A percentile compares a stretch with the other conserved stretches of the same genome.
These are phyloP conservation scores for Tor tambroides DNA, from an alignment of 2,113 vertebrate species.

Conservation along the genomic window DNA sequence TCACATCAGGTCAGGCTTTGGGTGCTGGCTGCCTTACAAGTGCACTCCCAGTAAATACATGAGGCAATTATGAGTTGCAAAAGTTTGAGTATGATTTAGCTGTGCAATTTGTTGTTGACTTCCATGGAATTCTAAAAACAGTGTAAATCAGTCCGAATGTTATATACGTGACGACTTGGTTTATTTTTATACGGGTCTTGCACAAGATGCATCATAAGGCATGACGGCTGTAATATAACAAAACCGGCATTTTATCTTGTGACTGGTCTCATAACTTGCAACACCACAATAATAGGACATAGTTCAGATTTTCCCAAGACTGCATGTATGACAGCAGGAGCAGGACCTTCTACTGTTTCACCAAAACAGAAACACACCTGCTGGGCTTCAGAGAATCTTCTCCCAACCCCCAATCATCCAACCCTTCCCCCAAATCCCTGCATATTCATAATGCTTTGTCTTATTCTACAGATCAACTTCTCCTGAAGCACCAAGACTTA, in stretches of 20 bases:
- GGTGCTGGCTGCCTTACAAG: conserved; percentile 1
- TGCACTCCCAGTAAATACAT: conserved; percentile 1
- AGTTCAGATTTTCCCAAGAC: conserved; percentile 28
- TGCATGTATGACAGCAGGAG: conserved; percentile 43
- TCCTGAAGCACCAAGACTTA: conserved; percentile 35
- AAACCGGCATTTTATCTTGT: neutral
- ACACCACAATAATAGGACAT: neutral
- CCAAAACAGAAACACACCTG: conserved; percentile 56
- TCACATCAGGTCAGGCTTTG: conserved; percentile 29
- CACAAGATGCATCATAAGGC: neutral
- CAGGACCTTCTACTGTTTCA: conserved; percentile 40
- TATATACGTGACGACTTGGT: neutral
- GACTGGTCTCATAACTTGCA: neutral
- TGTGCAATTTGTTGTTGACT: neutral
- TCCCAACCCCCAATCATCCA: neutral
- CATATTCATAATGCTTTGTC: conserved; percentile 35
- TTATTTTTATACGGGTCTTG: neutral
- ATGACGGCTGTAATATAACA: neutral
- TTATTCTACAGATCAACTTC: conserved; percentile 11
- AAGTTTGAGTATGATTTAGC: neutral
- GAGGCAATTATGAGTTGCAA: neutral
- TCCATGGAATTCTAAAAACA: neutral
- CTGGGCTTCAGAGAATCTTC: conserved; percentile 51
- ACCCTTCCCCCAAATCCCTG: conserved; percentile 26
- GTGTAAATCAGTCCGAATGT: neutral